Base-by-base conservation (phyloP, 2,797 vertebrate genomes). In the Melanotaenia nigrans region DNA sequence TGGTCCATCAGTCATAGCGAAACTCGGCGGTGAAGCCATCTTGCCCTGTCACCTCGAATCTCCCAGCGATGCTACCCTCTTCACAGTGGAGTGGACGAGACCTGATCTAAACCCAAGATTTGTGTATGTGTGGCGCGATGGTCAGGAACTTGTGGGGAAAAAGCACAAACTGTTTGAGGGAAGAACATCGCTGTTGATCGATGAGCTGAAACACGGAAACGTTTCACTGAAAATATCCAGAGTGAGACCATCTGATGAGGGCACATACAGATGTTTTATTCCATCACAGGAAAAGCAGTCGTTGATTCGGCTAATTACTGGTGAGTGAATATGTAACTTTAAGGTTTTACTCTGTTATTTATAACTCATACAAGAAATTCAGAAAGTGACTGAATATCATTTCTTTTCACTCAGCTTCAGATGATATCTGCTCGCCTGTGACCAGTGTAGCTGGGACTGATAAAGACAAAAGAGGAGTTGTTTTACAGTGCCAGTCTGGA, bases 241-340 rank as follows among this genome's bases (percentile, higher is more conserved):
- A 0, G 61, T 85, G 4, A 35, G 3, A 3, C 7, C 79, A 3
- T 40, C 54, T 1, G 91, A 92, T 59, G 24, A 63, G 12, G 91
- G 90, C 30, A 57, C 0, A 0, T 92, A 92, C 54, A 87, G 14
- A n/a, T 92, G 90, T 61, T 78, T 69, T 1, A 35, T 91, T 63
- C 47, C 53, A 11, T 61, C 35, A 38, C 13, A n/a, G 18, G 22
- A 61, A 11, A 64, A 4, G 1, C 51, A 0, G 0, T 8, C 66
- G 5, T 16, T 38, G 9, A 6, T 84, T 59, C 2, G 49, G 0
- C 18, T 56, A 0, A n/a, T 68, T 63, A 64, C 71, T 60, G 78
- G 78, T 80, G 22, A 71, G 68, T 20, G 0, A 25, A 25, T 14
- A 8, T 8, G 4, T 1, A 24, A 2, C 28, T 20, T 16, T 12